Evolutionary conservation across 1,140 invertebrate genomes (phyloP).

Genomic region (Drosophila insularis): DNA sequence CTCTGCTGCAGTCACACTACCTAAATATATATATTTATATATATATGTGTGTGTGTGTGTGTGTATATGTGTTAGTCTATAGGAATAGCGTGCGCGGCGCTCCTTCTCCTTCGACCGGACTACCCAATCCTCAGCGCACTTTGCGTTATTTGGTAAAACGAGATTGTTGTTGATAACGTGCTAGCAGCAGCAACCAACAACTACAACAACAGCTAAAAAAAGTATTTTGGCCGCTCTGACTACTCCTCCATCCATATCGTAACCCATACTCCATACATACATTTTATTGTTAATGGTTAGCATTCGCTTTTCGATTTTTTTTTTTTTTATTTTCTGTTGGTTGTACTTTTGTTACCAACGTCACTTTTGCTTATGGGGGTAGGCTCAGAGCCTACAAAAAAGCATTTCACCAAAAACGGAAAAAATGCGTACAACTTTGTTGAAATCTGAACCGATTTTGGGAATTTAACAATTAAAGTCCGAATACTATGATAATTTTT

Average conservation of each 20-base stretch:
- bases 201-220: conserved; percentile 40
- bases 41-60: neutral
- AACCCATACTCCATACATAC: conserved; percentile 9
- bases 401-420: too few relatives aligned
- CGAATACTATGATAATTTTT: too few relatives aligned
- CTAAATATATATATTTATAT: too few relatives aligned
- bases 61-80: neutral
- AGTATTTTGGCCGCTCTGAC: conserved; percentile 45
- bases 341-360: conserved; percentile 67
- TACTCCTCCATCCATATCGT: neutral
- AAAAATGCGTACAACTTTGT: neutral
- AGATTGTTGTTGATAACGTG: conserved; percentile 80
- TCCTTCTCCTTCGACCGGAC: neutral
- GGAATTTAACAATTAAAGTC: neutral
- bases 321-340: conserved; percentile 39
- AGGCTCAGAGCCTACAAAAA: conserved; percentile 20
- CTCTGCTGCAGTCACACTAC: neutral
- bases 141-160: conserved; percentile 79
- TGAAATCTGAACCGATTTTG: neutral
- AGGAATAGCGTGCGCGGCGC: conserved; percentile 50
- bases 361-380: conserved; percentile 33
- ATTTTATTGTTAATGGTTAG: conserved; percentile 71
- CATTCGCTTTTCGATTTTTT: conserved; percentile 58
- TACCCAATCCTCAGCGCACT: conserved; percentile 51
- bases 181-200: conserved; percentile 51